A percentile compares a stretch with the other conserved stretches of the same genome.
Conservation (phyloP, 2,113 vertebrate species). For the Salminus brasiliensis region DNA sequence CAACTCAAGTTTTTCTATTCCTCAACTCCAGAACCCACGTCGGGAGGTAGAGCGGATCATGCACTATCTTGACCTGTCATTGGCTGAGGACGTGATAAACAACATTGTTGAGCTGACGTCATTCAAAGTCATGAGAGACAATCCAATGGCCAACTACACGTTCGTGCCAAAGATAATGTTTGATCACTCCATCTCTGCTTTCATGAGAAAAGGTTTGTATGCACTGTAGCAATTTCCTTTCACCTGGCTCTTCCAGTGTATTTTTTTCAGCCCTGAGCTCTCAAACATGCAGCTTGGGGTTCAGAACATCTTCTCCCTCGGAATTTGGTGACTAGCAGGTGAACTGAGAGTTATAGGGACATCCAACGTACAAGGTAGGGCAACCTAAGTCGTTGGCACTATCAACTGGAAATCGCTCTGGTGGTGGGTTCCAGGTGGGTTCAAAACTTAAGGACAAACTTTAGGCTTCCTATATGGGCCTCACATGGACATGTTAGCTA, state of each 20-base stretch:
- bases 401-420: too few species aligned
- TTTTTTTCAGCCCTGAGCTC: neutral
- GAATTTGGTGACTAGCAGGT: too few species aligned
- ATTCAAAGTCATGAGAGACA: slow-evolving; percentile 80
- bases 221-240: neutral
- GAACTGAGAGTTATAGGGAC: too few species aligned
- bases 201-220: slow-evolving; percentile 82
- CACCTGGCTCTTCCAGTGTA: too few species aligned
- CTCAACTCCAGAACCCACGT: slow-evolving; percentile 69
- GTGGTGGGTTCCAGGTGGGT: too few species aligned
- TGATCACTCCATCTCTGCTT: slow-evolving; percentile 72
- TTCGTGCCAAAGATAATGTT: slow-evolving; percentile 68
- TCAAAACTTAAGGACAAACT: too few species aligned
- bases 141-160: slow-evolving; percentile 81
- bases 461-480: too few species aligned
- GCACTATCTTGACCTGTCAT: slow-evolving; percentile 72
- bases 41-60: slow-evolving; percentile 76
- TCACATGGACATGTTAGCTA: too few species aligned
- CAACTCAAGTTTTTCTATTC: neutral
- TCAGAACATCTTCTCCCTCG: neutral
- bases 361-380: too few species aligned
- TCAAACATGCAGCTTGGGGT: too few species aligned
- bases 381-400: too few species aligned
- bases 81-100: slow-evolving; percentile 71
- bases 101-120: slow-evolving; percentile 73